Base-by-base conservation (phyloP, 2,113 vertebrate species). In the Apteryx owenii region DNA sequence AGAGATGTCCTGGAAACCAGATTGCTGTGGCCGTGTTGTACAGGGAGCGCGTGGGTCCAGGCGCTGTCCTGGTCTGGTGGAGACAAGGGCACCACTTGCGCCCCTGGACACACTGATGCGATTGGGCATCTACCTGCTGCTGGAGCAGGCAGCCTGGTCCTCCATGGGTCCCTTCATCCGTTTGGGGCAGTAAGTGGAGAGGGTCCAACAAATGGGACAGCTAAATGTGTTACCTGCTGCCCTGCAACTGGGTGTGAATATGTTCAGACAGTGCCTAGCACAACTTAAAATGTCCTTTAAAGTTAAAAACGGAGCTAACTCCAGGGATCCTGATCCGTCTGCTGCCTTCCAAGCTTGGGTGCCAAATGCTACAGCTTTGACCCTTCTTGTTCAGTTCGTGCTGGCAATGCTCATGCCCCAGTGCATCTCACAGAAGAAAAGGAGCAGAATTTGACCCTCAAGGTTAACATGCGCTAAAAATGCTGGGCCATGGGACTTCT, bases 211-310 rank as follows among this genome's bases (percentile, higher is more conserved):
- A 64, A 84, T 25, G 62, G 26, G 9, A 38, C 33, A 22, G 53
- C 14, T 23, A 12, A 20, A 31, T 25, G 22, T 51, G 17, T 48
- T 48, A 48, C 46, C 46, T 48, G 46, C 46, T 48, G 73, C 54
- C 33, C 75, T 65, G 76, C 20, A 64, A 50, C 18, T 0, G 0
- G 36, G 31, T 36, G 36, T 5, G 18, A 31, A 38, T 12, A 5
- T 0, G 0, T 33, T 61, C 76, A 19, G 28, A 48, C 71, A 4
- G 76, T 25, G 72, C 42, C 25, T 69, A 56, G 77, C n/a, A 66
- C 0, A 0, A 73, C 0, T 0, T n/a, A 29, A 36, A 58, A 66
- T 33, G 7, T 19, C 66, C 33, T 46, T 73, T 42, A 40, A 28
- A 36, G n/a, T 5, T 17, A 22, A 65, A 38, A 44, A 38, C 19